Conservation (phyloP, 2,888 invertebrate genomes). For the Ophioninae sp. region DNA sequence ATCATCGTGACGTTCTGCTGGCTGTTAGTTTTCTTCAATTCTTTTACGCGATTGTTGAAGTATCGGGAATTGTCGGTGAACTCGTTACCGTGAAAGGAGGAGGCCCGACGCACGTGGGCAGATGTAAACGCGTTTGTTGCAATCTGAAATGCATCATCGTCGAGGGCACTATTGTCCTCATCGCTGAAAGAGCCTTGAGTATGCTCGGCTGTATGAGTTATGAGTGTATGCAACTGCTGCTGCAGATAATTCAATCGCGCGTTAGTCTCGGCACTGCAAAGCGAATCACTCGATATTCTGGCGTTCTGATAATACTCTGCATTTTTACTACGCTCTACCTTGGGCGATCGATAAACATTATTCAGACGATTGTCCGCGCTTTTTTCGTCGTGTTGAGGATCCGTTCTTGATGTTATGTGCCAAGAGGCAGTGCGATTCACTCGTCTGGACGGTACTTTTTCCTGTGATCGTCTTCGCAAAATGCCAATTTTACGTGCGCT, state of each 20-base stretch:
- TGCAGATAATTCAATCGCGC: conserved; percentile 73
- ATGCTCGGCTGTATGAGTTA: conserved; percentile 74
- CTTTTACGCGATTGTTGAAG: conserved; percentile 74
- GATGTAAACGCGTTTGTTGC: conserved; percentile 11
- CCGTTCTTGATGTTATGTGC: conserved; percentile 81
- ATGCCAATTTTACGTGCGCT: conserved; percentile 91
- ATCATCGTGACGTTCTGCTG: conserved; percentile 67
- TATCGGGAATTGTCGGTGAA: conserved; percentile 72
- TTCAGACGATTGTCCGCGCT: conserved; percentile 63
- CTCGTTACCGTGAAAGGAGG: conserved; percentile 77
- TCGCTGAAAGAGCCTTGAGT: conserved; percentile 69
- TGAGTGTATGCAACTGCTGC: conserved; percentile 73
- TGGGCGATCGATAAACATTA: conserved; percentile 80
- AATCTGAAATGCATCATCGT: conserved; percentile 77
- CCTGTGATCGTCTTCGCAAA: conserved; percentile 87
- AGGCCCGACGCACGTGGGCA: conserved; percentile 74
- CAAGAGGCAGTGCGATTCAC: conserved; percentile 85
- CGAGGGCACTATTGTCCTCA: conserved; percentile 65
- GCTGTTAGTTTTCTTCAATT: conserved; percentile 74
- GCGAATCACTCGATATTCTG: conserved; percentile 51
- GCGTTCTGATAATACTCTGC: conserved; percentile 31
- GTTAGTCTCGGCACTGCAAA: conserved; percentile 73
- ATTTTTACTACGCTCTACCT: conserved; percentile 36
- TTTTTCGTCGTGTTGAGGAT: conserved; percentile 20
- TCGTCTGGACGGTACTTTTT: conserved; percentile 79